These are phyloP conservation scores for Mechanitis mazaeus DNA, from an alignment of 2,888 invertebrate genomes.

Conservation along the genomic window DNA sequence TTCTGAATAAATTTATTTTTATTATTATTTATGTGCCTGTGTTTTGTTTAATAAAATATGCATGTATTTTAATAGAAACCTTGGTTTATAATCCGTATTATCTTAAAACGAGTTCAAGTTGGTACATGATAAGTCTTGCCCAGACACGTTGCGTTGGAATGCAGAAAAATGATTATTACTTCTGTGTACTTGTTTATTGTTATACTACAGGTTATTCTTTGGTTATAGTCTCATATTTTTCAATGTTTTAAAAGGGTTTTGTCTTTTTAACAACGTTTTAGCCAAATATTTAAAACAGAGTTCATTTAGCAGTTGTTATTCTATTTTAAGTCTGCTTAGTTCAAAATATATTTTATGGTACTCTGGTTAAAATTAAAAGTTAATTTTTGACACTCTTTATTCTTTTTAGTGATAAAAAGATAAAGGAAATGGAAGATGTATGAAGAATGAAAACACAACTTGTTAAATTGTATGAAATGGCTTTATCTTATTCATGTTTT, in stretches of 20 bases:
- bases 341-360: slow-evolving; percentile 41
- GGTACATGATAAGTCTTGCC: slow-evolving; percentile 11
- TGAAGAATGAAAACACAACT: no score
- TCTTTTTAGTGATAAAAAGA: slow-evolving; percentile 31
- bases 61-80: slow-evolving; percentile 10
- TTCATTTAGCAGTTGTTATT: not conserved
- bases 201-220: not conserved
- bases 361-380: slow-evolving; percentile 42
- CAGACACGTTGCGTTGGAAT: slow-evolving; percentile 10
- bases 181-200: slow-evolving; percentile 9
- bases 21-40: not conserved
- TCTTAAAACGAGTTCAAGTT: slow-evolving; percentile 15
- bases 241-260: not conserved
- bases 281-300: no score
- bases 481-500: no score
- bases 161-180: slow-evolving; percentile 9
- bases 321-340: slow-evolving; percentile 19
- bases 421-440: slow-evolving; percentile 7
- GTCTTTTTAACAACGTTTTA: no score
- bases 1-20: no score
- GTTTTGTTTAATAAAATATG: slow-evolving; percentile 9
- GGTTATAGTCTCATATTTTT: not conserved
- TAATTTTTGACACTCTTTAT: slow-evolving; percentile 30
- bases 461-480: no score
- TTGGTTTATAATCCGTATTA: slow-evolving; percentile 13